These are phyloP conservation scores for Pseudobourletiella spinata DNA, from an alignment of 1,140 invertebrate species.

Conservation along the genomic window DNA sequence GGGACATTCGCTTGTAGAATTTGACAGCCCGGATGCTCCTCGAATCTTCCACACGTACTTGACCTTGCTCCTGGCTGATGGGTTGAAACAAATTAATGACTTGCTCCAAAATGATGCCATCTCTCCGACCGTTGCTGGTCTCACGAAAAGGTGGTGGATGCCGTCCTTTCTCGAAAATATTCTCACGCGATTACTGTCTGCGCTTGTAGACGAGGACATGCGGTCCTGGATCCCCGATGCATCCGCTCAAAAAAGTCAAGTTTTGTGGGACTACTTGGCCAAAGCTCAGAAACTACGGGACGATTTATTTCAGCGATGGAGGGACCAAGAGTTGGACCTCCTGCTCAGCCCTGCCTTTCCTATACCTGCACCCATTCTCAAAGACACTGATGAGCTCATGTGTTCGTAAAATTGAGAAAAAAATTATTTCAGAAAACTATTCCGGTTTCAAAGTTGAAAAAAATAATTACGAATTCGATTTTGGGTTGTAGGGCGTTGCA, in stretches of 20 bases:
- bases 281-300: background rate
- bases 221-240: background rate
- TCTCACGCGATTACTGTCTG: background rate
- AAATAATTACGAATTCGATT: too few relatives aligned
- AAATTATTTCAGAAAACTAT: too few relatives aligned
- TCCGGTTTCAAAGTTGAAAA: too few relatives aligned
- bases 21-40: slow-evolving; percentile 19
- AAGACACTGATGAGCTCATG: background rate
- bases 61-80: background rate
- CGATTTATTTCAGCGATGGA: background rate
- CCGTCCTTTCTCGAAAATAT: too few relatives aligned
- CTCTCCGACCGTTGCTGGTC: background rate
- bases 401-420: too few relatives aligned
- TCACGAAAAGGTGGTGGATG: background rate
- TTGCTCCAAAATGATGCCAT: background rate
- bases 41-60: background rate
- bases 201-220: too few relatives aligned
- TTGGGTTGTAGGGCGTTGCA: too few relatives aligned
- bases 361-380: background rate
- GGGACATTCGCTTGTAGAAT: slow-evolving; percentile 21
- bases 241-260: background rate
- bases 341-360: background rate
- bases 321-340: background rate
- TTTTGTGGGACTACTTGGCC: background rate
- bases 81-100: background rate